These are phyloP conservation scores for Unio pictorum DNA, from an alignment of 2,888 invertebrate species.

Conservation along the genomic window DNA sequence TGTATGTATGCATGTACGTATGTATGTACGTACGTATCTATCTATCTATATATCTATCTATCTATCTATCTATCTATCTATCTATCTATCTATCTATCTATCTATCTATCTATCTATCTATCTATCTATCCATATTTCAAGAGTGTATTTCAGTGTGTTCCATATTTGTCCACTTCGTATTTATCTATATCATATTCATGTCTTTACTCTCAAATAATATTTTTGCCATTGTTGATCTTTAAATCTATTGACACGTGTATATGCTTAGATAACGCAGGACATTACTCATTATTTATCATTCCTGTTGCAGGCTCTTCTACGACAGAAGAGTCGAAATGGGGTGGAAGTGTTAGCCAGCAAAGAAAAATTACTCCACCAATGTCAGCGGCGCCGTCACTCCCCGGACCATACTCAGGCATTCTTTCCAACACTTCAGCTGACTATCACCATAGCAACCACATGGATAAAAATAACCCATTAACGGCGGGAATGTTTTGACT, in stretches of 20 bases:
- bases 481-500: constrained; percentile 35
- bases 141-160: no score
- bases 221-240: no score
- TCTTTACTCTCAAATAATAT: no score
- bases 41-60: no score
- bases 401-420: constrained; percentile 64
- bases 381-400: constrained; percentile 50
- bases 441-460: constrained; percentile 25
- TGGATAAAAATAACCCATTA: constrained; percentile 38
- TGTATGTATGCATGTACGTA: no score
- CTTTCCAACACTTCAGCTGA: constrained; percentile 36
- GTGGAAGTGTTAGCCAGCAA: constrained; percentile 36
- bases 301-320: constrained; percentile 41
- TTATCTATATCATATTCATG: no score
- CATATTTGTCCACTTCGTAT: no score
- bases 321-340: constrained; percentile 50
- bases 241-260: not conserved
- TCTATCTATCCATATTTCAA: no score
- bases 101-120: no score
- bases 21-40: no score
- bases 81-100: no score
- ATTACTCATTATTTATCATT: constrained; percentile 1
- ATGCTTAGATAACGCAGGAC: not conserved
- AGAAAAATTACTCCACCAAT: constrained; percentile 46
- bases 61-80: no score